Percentiles rank a stretch among this genome's conserved stretches.
Evolutionary conservation across 2,888 invertebrate species (phyloP).

Genomic region (Agrochola litura): DNA sequence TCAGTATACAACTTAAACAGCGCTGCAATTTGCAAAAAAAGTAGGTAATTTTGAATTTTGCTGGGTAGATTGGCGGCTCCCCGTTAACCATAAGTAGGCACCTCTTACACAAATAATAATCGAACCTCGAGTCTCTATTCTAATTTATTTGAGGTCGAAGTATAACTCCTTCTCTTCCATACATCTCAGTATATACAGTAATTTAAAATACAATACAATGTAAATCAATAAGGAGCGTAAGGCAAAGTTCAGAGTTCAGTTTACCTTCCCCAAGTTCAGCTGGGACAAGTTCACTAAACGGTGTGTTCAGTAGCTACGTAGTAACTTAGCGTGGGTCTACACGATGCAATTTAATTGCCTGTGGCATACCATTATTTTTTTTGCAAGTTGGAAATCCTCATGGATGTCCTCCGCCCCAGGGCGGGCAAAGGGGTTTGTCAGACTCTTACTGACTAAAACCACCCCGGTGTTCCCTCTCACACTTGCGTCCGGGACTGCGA

Average conservation of each 20-base stretch:
- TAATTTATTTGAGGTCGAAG: neutral
- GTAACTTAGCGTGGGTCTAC: neutral
- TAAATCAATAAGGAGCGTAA: conserved; percentile 5
- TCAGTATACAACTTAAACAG: too few relatives aligned
- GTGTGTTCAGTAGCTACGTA: neutral
- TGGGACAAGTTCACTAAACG: neutral
- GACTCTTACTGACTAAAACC: too few relatives aligned
- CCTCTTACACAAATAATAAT: neutral
- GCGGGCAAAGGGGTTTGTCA: too few relatives aligned
- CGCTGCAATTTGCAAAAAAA: neutral
- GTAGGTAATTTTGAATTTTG: neutral
- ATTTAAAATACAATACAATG: conserved; percentile 47
- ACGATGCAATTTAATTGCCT: too few relatives aligned
- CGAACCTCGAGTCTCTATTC: neutral
- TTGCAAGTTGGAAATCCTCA: too few relatives aligned
- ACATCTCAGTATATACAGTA: neutral
- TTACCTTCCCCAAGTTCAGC: neutral
- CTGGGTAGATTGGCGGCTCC: neutral
- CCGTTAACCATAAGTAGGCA: neutral
- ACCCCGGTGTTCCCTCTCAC: too few relatives aligned
- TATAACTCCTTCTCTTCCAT: too few relatives aligned
- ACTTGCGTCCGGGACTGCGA: too few relatives aligned
- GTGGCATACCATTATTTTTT: neutral
- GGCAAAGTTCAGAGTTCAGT: conserved; percentile 12
- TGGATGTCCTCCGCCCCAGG: too few relatives aligned